phyloP scores from a whole-genome alignment of 2,113 vertebrate species.

The Vireo altiloquus region DNA sequence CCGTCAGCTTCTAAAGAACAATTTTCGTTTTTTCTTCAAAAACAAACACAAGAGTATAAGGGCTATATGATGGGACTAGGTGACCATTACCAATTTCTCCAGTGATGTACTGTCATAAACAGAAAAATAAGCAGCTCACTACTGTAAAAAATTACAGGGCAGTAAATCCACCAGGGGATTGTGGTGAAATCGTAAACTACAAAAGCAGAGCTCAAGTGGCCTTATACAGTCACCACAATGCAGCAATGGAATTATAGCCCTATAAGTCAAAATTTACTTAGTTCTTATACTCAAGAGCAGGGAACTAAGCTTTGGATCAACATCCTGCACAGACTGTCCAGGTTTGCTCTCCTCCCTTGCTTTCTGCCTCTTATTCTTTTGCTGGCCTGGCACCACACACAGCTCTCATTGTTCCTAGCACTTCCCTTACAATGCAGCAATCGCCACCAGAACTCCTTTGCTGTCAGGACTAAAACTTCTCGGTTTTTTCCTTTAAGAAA shows the following conservation, averaged over 20 bases:
- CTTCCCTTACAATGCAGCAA: not conserved
- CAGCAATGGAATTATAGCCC: conserved; percentile 57
- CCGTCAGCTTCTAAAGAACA: not conserved
- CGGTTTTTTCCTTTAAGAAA: not conserved
- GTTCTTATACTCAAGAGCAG: conserved; percentile 25
- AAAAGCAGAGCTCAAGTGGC: conserved; percentile 56
- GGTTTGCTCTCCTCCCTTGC: not conserved
- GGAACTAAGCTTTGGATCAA: not conserved
- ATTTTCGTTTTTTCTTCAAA: not conserved
- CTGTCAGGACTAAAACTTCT: not conserved
- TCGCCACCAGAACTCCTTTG: not conserved
- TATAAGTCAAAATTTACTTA: conserved; percentile 59
- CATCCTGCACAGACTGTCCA: not conserved
- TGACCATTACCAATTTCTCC: not conserved
- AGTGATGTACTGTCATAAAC: not conserved
- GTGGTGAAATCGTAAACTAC: conserved; percentile 54
- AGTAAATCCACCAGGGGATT: conserved; percentile 55
- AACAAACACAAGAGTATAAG: not conserved
- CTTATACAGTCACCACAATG: conserved; percentile 34
- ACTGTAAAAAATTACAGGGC: conserved; percentile 56
- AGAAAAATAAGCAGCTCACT: conserved; percentile 37
- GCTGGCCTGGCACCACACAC: not conserved
- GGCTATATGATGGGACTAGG: not conserved
- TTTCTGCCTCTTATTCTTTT: not conserved
- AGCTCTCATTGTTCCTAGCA: not conserved